Evolutionary conservation across 2,113 vertebrate species (phyloP), one percentile per base, ranked within the genome.

Genomic region (Loxodonta africana): DNA sequence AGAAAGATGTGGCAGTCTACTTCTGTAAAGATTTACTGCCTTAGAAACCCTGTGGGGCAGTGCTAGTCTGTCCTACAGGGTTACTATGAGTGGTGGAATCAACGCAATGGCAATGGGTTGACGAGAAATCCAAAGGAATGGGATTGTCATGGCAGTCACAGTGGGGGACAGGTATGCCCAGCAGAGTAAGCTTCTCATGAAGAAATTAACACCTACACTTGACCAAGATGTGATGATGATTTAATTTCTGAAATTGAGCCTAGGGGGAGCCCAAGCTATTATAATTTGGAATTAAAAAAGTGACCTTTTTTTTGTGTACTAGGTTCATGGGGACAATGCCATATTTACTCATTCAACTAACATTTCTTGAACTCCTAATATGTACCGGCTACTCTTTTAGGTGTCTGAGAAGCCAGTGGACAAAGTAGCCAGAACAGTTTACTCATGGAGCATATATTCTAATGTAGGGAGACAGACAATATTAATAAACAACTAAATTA

Each of bases 231-330:
- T 33, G 48, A 9, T 48, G 48, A 83, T 53, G 7, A 33, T 87
- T 83, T 92, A 88, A 80, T 88, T 88, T 93, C 41, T 84, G 87
- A 92, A 83, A 94, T 5, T 18, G 26, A 91, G 25, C 67, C 48
- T 60, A 21, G 10, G 28, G 51, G n/a, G 25, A 97, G 20, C 4
- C 44, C 20, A 37, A 82, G 20, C 25, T 96, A 10, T 82, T 57
- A 63, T 77, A 83, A 65, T 63, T 15, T 76, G 20, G 73, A 46
- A 23, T 37, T 60, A 78, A 41, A 51, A 83, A 91, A 88, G 14
- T 78, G 84, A n/a, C 26, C 21, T 73, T 93, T 28, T 91, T 91
- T 91, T 73, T 18, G 18, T 60, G 20, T 91, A 46, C 84, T n/a
- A 46, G 63, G 62, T 88, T 78, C 78, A 44, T 77, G 62, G 82